Evolutionary conservation across 2,113 vertebrate genomes (phyloP), one percentile per base, ranked within the genome.

Genomic region (Tragulus kanchil): DNA sequence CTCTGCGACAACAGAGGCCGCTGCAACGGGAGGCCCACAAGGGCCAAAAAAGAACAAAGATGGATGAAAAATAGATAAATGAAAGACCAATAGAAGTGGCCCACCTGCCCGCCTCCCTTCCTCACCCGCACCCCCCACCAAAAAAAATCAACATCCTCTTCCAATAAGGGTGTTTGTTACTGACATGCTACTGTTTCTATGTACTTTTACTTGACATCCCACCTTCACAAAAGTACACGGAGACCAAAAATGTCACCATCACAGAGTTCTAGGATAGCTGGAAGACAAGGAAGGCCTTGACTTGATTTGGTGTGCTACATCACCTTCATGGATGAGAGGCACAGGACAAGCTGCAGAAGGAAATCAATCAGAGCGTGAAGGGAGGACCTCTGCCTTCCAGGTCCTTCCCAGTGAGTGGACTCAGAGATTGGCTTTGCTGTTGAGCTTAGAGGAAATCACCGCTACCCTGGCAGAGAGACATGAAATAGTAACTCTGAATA

Each of bases 311-410:
- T 61, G 59, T 69, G 77, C 58, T 71, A 87, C 26, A 81, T 85
- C 88, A 52, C 2, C 69, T 87, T 94, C 81, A 78, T 67, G 92
- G 77, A 71, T 56, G 89, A 93, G 83, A 79, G 62, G 62, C 28
- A 65, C 48, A 45, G 81, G 85, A 78, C 59, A 85, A 93, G n/a
- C 6, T 77, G n/a, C 52, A 96, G 88, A 95, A 89, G 75, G 84
- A 87, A 92, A 75, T 81, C 28, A 78, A 25, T 79, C 92, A 83
- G 78, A 89, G 17, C 11, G 48, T 0, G 87, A 69, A 94, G 65
- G 77, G 89, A 50, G 77, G 87, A 94, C 81, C 28, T 48, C 19
- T 81, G 31, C 42, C 79, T 92, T 96, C 84, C n/a, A 25, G 45
- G 25, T 81, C 64, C 69, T 92, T 92, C 84, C 78, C 91, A 79